Percentiles rank a stretch among this genome's conserved stretches.
These are phyloP conservation scores for Setophaga kirtlandii DNA, from an alignment of 2,113 vertebrate species.

Conservation along the genomic window DNA sequence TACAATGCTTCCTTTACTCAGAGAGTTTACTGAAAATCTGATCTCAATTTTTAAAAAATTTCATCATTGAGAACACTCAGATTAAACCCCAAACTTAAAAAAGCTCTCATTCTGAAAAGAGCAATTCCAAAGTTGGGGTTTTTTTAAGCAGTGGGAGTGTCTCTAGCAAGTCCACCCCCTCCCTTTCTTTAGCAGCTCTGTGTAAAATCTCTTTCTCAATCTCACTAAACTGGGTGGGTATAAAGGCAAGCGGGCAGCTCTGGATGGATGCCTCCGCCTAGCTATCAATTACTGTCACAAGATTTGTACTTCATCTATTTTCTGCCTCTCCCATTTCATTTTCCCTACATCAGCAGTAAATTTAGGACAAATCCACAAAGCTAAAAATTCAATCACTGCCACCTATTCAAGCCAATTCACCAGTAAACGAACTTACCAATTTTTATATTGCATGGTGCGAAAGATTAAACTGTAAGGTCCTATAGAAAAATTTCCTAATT, in stretches of 20 bases:
- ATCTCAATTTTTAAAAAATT: not conserved
- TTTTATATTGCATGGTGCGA: not conserved
- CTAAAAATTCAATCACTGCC: not conserved
- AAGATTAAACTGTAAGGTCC: not conserved
- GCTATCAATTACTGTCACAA: constrained; percentile 13
- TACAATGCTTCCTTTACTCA: not conserved
- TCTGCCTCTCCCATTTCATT: not conserved
- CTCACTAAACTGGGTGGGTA: not conserved
- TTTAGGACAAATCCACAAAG: not conserved
- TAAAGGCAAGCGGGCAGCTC: not conserved
- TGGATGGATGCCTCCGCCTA: not conserved
- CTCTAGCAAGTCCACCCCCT: not conserved
- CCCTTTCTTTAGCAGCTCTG: not conserved
- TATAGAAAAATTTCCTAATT: not conserved
- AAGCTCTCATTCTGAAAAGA: not conserved
- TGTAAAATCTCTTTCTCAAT: not conserved
- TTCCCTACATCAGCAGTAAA: not conserved
- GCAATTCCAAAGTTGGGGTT: not conserved
- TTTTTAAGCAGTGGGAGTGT: not conserved
- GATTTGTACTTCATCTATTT: not conserved
- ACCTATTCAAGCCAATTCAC: not conserved
- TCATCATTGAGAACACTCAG: not conserved
- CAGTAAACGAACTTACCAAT: not conserved
- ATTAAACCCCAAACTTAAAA: not conserved
- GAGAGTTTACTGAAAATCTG: not conserved